Percentiles rank a stretch among this genome's conserved stretches.
These are phyloP conservation scores for Sebastes diploproa DNA, from an alignment of 2,797 vertebrate genomes.

Conservation along the genomic window DNA sequence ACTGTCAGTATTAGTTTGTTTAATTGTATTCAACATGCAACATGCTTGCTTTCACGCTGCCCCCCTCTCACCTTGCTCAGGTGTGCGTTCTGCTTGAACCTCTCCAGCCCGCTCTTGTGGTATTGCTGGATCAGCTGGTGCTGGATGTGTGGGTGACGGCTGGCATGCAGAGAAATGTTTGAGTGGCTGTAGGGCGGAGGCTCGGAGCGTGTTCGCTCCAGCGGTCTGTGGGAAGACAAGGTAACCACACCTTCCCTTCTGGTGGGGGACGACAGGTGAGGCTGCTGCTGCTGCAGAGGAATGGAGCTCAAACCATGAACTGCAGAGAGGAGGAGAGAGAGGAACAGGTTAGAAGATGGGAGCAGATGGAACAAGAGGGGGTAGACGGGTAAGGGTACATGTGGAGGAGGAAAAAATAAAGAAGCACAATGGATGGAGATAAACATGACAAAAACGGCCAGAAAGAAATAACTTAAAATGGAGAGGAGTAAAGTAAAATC, in stretches of 20 bases:
- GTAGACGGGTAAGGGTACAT: neutral
- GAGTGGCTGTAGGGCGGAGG: constrained; percentile 88
- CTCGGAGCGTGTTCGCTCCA: constrained; percentile 90
- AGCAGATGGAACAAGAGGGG: neutral
- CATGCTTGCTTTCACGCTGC: neutral
- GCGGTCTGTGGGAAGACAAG: constrained; percentile 82
- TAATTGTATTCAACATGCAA: neutral
- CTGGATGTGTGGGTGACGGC: constrained; percentile 41
- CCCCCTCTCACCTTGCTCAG: constrained; percentile 67
- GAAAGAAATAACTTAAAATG: neutral
- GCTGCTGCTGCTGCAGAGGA: constrained; percentile 44
- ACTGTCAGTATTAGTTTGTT: neutral
- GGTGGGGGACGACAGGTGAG: constrained; percentile 52
- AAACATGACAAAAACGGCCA: neutral
- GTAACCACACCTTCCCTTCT: constrained; percentile 61
- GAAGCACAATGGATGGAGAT: neutral
- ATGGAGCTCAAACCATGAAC: constrained; percentile 63
- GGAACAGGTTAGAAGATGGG: neutral
- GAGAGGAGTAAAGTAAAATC: neutral
- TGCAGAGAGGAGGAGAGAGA: constrained; percentile 24
- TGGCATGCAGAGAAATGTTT: constrained; percentile 50
- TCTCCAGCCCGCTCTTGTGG: constrained; percentile 81
- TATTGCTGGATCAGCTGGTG: constrained; percentile 77
- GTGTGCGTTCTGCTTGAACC: constrained; percentile 78
- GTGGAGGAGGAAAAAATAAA: neutral